Percentiles rank a stretch among this genome's conserved stretches.
These are phyloP conservation scores for Pachyrhynchus sulphureomaculatus DNA, from an alignment of 1,140 invertebrate genomes.

Conservation along the genomic window DNA sequence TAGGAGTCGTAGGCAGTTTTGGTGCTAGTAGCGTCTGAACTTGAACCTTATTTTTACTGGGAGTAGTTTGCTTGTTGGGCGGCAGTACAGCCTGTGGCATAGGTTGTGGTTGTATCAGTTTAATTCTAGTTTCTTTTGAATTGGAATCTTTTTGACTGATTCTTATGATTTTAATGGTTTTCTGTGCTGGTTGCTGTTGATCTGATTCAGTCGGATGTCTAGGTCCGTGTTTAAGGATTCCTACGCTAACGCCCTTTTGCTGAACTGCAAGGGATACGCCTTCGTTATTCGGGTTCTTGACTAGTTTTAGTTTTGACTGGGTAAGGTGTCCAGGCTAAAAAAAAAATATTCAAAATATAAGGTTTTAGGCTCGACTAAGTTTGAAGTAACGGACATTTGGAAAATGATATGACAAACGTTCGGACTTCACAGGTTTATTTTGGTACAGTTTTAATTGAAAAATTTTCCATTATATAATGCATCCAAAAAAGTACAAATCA, in stretches of 20 bases:
- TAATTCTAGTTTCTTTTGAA: conserved; percentile 18
- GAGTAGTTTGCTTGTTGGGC: conserved; percentile 17
- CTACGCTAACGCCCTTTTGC: conserved; percentile 45
- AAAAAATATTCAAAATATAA: neutral
- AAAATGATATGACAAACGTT: no score
- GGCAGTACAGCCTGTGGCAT: conserved; percentile 6
- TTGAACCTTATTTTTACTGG: conserved; percentile 9
- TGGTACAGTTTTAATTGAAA: no score
- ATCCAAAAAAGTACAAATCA: neutral
- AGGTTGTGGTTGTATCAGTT: conserved; percentile 28
- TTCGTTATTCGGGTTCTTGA: conserved; percentile 45
- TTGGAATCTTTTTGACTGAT: conserved; percentile 32
- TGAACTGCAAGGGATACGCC: conserved; percentile 45
- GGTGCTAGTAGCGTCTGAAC: conserved; percentile 31
- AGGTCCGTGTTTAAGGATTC: conserved; percentile 43
- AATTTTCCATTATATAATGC: no score
- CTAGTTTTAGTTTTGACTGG: conserved; percentile 47
- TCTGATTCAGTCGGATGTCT: conserved; percentile 36
- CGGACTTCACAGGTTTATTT: no score
- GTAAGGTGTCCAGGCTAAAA: conserved; percentile 35
- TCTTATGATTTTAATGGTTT: conserved; percentile 25
- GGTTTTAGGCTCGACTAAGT: no score
- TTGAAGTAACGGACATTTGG: no score
- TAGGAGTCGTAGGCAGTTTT: conserved; percentile 26
- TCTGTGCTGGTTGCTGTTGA: conserved; percentile 13